Evolutionary conservation across 2,113 vertebrate genomes (phyloP), one percentile per base, ranked within the genome.

Genomic region (Eonycteris spelaea): DNA sequence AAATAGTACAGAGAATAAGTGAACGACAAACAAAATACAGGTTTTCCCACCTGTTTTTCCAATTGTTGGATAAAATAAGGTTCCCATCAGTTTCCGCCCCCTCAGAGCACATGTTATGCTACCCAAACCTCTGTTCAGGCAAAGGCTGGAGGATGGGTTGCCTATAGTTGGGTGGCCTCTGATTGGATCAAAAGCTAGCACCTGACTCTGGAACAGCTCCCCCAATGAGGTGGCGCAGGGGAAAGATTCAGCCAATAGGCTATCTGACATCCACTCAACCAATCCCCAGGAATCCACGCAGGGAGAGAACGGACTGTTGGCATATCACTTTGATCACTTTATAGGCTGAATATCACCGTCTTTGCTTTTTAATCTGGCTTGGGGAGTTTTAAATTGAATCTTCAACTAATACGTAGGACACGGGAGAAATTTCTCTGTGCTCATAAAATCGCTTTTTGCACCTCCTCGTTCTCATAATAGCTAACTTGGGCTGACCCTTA

Each of bases 151-250:
- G 19, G 22, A 30, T 30, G 30, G 5, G n/a, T 7, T 68, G n/a
- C 33, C 43, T n/a, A 35, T 0, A 84, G 57, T 22, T 53, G 5
- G 1, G 21, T 73, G n/a, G 65, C 24, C 74, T 53, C 63, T 91
- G 71, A 95, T 74, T 94, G 65, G 33, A 70, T 55, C 21, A 6
- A 86, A 86, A 95, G 24, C 45, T 89, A 77, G 30, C n/a, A 94
- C 30, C 70, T 68, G 22, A 61, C 57, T 55, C 80, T n/a, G 74
- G 70, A 26, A 43, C 22, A 51, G 74, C 67, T 9, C 38, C 77
- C 26, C 91, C 74, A 86, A 11, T 28, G 53, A 91, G 13, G 10
- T 67, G 53, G 24, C 68, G 8, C 28, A 11, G 22, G 4, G 30
- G 35, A 85, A 57, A 93, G 55, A 45, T 48, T 91, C 59, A 67